Base-by-base conservation (phyloP, 2,888 invertebrate species). In the Drosophila histrio region DNA sequence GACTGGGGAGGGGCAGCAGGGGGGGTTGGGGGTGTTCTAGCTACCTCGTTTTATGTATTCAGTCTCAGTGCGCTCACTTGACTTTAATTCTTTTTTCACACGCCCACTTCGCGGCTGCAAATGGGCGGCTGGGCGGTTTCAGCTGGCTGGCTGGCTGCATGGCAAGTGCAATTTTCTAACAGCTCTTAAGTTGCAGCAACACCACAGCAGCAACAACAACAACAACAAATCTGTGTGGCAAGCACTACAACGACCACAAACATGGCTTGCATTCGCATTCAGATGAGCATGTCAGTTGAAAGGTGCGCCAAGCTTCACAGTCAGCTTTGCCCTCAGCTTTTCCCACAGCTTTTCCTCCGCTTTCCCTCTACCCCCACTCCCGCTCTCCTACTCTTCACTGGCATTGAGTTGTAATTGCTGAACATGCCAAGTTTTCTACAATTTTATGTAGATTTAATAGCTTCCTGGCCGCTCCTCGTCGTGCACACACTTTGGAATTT, bases 11-110 rank as follows among this genome's bases (percentile, higher is more conserved):
- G n/a, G 7, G 41, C 13, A 6, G n/a, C 8, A 2, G 22, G 2
- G 7, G 22, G 7, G 39, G 72, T 50, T 74, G 64, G 72, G 68
- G 66, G 57, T 65, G 67, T 53, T 6, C 3, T 3, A 11, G 13
- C n/a, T 44, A 17, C 11, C 73, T 59, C 72, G 63, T 85, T 85
- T 87, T 86, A 76, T 86, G 88, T 80, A 85, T 88, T 85, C 88
- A 88, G 84, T 85, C 84, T 85, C 88, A 88, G 88, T 85, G 87
- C 84, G 88, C 84, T 85, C 84, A 85, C 84, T 84, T 84, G 84
- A 84, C 87, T 88, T 84, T 87, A 88, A 85, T 85, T 85, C 82
- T 87, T 83, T 88, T 84, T 83, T 84, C 88, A 77, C 84, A 84
- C 84, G 88, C 84, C 84, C 88, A 85, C 83, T 57, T 71, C 61